Evolutionary conservation across 2,797 vertebrate species (phyloP).

Genomic region (Phrynocephalus guinanensis): DNA sequence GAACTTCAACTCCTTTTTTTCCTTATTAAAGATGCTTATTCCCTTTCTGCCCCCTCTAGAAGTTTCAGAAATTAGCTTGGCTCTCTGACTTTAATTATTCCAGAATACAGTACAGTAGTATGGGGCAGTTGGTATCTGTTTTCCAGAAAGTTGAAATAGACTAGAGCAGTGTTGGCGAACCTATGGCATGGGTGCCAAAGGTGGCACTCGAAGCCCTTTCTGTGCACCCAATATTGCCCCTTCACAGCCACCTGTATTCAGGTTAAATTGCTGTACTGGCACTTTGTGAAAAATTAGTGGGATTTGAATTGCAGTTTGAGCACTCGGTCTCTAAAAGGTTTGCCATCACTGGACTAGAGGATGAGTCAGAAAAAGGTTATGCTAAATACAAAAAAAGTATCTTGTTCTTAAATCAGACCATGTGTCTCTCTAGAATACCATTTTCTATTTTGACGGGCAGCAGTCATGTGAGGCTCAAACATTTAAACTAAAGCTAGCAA

Average conservation of each 20-base stretch:
- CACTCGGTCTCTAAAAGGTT: no score
- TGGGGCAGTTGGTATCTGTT: not conserved
- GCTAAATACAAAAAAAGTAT: not conserved
- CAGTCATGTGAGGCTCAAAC: not conserved
- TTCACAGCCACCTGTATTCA: no score
- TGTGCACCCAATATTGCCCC: no score
- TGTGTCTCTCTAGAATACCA: not conserved
- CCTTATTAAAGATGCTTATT: not conserved
- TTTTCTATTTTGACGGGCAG: not conserved
- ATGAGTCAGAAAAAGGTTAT: not conserved
- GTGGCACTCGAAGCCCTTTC: no score
- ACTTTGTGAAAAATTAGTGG: no score
- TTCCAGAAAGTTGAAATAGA: no score
- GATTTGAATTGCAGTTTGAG: no score
- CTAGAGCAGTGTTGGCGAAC: no score
- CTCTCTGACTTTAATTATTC: not conserved
- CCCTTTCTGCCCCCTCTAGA: not conserved
- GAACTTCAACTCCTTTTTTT: not conserved
- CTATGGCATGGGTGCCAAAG: no score
- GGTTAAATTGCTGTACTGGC: no score
- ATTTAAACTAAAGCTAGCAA: not conserved
- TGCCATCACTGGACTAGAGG: no score
- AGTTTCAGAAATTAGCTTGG: not conserved
- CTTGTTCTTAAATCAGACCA: not conserved
- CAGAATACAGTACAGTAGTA: not conserved